Evolutionary conservation across 2,797 vertebrate genomes (phyloP).

Genomic region (Hephaestus fuliginosus): DNA sequence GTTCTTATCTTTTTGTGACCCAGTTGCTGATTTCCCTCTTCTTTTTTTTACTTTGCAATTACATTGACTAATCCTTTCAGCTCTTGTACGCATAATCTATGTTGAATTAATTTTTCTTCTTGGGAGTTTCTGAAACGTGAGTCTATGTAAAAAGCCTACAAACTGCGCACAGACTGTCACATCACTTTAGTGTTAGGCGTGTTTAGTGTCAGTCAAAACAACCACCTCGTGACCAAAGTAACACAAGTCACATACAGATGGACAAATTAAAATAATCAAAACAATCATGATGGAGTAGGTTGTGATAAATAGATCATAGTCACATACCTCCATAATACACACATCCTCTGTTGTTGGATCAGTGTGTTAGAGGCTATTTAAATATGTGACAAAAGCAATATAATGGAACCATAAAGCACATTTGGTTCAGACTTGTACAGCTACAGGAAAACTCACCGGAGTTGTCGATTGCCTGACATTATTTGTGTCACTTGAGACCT

Average conservation of each 20-base stretch:
- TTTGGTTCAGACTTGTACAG: not conserved
- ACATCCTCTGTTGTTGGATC: not conserved
- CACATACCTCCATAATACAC: not conserved
- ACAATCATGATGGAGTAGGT: not conserved
- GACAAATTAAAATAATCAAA: too few relatives aligned
- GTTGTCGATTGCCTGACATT: not conserved
- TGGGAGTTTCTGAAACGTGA: not conserved
- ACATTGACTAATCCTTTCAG: not conserved
- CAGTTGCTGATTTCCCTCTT: not conserved
- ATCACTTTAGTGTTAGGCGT: not conserved
- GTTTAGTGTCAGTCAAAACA: not conserved
- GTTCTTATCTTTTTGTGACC: not conserved
- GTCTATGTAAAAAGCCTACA: not conserved
- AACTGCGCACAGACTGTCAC: not conserved
- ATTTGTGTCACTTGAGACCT: not conserved
- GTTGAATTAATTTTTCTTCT: not conserved
- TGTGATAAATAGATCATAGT: not conserved
- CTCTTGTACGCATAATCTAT: not conserved
- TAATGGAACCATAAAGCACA: too few relatives aligned
- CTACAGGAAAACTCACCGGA: not conserved
- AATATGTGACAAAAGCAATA: not conserved
- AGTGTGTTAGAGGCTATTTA: not conserved
- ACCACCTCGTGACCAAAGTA: not conserved
- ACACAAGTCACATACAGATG: not conserved
- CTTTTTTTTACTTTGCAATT: not conserved